Conservation (phyloP, 2,797 vertebrate genomes). For the Pseudomugil tenellus region DNA sequence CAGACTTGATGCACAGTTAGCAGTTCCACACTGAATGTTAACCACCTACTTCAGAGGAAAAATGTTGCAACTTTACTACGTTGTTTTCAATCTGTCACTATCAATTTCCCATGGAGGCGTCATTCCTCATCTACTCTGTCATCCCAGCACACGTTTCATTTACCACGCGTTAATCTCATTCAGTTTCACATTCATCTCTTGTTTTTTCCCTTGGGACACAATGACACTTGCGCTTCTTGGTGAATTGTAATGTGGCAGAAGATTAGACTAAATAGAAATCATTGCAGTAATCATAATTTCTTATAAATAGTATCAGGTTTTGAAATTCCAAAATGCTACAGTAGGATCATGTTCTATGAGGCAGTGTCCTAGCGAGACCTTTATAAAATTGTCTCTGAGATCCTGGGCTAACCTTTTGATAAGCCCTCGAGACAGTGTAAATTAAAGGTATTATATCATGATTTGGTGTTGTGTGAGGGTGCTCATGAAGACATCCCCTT, state of each 20-base stretch:
- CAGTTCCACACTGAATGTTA: constrained; percentile 17
- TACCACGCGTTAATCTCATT: constrained; percentile 73
- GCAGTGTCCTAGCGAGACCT: constrained; percentile 54
- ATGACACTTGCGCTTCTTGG: constrained; percentile 39
- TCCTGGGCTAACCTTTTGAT: constrained; percentile 85
- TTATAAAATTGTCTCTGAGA: constrained; percentile 68
- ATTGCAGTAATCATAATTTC: constrained; percentile 30
- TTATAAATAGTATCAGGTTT: constrained; percentile 22
- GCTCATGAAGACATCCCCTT: constrained; percentile 95
- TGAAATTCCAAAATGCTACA: constrained; percentile 20
- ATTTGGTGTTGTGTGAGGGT: constrained; percentile 83
- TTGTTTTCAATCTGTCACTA: constrained; percentile 66
- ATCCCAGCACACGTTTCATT: constrained; percentile 73
- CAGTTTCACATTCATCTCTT: constrained; percentile 53
- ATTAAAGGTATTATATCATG: constrained; percentile 99
- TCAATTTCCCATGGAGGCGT: constrained; percentile 56
- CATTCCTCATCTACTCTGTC: constrained; percentile 68
- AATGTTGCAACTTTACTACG: constrained; percentile 33
- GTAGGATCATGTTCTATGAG: constrained; percentile 19
- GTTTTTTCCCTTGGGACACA: constrained; percentile 50
- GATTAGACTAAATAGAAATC: constrained; percentile 41
- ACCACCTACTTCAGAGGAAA: constrained; percentile 40
- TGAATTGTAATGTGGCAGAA: constrained; percentile 31
- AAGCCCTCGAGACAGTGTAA: constrained; percentile 86
- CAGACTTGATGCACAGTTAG: constrained; percentile 15